Conservation (phyloP, 2,113 vertebrate genomes). For the Alosa alosa region DNA sequence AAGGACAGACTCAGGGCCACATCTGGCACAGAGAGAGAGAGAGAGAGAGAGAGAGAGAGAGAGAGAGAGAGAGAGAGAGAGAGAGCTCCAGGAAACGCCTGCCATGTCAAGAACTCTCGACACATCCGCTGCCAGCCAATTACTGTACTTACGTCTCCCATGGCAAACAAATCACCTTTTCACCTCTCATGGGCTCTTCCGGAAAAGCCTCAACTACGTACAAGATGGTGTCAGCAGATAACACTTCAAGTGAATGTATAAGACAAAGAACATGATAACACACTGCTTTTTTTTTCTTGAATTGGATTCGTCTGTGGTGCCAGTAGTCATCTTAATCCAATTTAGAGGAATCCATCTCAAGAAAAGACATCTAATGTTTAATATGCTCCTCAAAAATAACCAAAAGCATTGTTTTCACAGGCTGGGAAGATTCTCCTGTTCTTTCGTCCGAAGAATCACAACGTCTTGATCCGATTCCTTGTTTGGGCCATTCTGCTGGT, state of each 20-base stretch:
- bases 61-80: not conserved
- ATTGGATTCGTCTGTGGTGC: not conserved
- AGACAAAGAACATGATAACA: not conserved
- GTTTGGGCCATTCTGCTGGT: conserved; percentile 79
- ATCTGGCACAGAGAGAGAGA: not conserved
- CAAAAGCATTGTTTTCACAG: conserved; percentile 55
- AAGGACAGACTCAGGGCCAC: conserved; percentile 57
- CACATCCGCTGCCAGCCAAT: conserved; percentile 64
- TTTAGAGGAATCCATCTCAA: not conserved
- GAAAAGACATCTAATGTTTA: not conserved
- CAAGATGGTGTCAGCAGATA: not conserved
- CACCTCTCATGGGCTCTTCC: not conserved
- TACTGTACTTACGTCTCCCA: conserved; percentile 25
- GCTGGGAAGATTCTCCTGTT: conserved; percentile 75
- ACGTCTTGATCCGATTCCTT: conserved; percentile 74
- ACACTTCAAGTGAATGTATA: not conserved
- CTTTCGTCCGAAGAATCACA: conserved; percentile 63
- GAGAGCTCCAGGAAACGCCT: conserved; percentile 60
- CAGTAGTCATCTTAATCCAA: not conserved
- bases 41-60: not conserved
- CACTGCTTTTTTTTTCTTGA: not conserved
- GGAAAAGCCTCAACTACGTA: not conserved
- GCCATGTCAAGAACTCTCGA: conserved; percentile 56
- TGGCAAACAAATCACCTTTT: not conserved
- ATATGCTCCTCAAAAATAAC: not conserved